Evolutionary conservation across 2,888 invertebrate species (phyloP), one percentile per base, ranked within the genome.

Genomic region (Chymomyza amoena): DNA sequence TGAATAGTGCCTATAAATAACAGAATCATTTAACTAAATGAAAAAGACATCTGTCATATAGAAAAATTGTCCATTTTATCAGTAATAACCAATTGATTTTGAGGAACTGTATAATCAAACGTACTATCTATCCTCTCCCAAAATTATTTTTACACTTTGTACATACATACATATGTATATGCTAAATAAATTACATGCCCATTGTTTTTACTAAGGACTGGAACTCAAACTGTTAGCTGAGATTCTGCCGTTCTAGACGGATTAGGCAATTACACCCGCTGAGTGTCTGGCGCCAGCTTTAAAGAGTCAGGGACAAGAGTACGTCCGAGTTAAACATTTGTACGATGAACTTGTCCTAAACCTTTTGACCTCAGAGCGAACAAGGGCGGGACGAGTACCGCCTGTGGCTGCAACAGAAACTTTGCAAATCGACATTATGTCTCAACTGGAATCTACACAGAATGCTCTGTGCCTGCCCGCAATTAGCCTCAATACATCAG

Each of bases 401-500:
- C 15, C 52, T 59, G 64, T 25, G 54, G 59, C 18, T 50, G 45
- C 57, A 45, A 65, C 28, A 36, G 25, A 13, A 45, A 28, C 52
- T n/a, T 28, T 25, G 51, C 20, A 51, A 52, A 45, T 25, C 52
- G 28, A 56, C 57, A 25, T 25, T 25, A 16, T 54, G 18, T 16
- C 54, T 57, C 57, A 57, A 57, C 28, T 18, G 28, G 57, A 6
- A 25, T n/a, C 20, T 54, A 54, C 20, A n/a, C 4, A 13, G 57
- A 20, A 25, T 57, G 4, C 25, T 18, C 18, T 39, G 39, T 60
- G 52, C 45, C 45, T 64, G 69, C 64, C 39, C 61, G 62, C 63
- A 66, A 64, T 66, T 68, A 63, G 66, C 67, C 62, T 67, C 50
- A 73, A 76, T 73, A 64, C 66, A 71, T 73, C 63, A 73, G 65